Base-by-base conservation (phyloP, 2,888 invertebrate species). In the Drosophila pseudotakahashii region DNA sequence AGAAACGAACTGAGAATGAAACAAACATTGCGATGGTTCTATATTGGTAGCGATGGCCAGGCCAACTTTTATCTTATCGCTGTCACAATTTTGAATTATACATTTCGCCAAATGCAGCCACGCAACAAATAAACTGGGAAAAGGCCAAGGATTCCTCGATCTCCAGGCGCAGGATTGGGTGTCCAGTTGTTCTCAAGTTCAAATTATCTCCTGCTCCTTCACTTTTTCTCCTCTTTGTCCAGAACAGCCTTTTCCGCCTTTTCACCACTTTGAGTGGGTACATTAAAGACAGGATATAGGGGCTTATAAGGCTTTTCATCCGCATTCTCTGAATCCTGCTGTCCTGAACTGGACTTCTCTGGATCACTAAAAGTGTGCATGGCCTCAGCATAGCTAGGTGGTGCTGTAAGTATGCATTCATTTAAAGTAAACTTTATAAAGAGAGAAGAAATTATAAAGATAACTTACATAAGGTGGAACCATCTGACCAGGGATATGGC, bases 361-460 rank as follows among this genome's bases (percentile, higher is more conserved):
- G 44, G 42, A 10, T 54, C 41, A 3, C 47, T 2, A 1, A 79
- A 77, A 76, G 91, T 78, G 79, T 91, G 85, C 4, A 86, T 13
- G 23, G 91, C 91, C 48, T 89, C 88, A 63, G 89, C 89, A 57
- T 91, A 92, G n/a, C 89, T 84, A 3, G 92, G 92, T 16, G 91
- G 89, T 14, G 87, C 92, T 92, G 54, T 47, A 13, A 47, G 6
- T 0, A 4, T 13, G 10, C 41, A 4, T 32, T 1, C 2, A 13
- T 4, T 4, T 2, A 30, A 7, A 1, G 11, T 30, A 2, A 7
- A 30, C 7, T 7, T 30, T 30, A 0, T 30, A 0, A 1, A 30
- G 30, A 1, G 0, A 6, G 4, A 9, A 9, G 7, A 1, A 5
- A 14, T 3, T 0, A 13, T 9, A 14, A 11, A 3, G 11, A 13